A percentile compares a stretch with the other conserved stretches of the same genome.
These are phyloP conservation scores for Parazoanthus darwini DNA, from an alignment of 92 coral and sea anemone genomes.

Conservation along the genomic window DNA sequence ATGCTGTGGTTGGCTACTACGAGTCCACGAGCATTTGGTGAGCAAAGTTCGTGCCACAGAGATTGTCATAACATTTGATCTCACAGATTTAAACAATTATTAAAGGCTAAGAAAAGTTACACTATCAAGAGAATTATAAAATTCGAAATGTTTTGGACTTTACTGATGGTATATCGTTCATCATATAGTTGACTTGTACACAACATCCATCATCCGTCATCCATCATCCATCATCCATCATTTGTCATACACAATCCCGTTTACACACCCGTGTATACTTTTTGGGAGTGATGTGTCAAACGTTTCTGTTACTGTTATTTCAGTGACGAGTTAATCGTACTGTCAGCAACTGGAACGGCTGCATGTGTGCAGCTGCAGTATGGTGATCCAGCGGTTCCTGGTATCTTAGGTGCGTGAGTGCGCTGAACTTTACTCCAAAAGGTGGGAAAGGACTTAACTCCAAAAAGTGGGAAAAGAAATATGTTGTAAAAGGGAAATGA, in stretches of 20 bases:
- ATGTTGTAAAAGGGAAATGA: too few relatives aligned
- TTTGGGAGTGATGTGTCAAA: background rate
- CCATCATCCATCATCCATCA: too few relatives aligned
- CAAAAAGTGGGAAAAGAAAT: too few relatives aligned
- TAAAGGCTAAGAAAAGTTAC: too few relatives aligned
- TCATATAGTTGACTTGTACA: too few relatives aligned
- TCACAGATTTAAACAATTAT: too few relatives aligned
- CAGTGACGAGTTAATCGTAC: slow-evolving; percentile 92
- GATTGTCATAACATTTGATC: too few relatives aligned
- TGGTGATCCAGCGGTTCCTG: slow-evolving; percentile 42
- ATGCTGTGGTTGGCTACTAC: slow-evolving; percentile 95
- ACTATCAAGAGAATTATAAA: too few relatives aligned
- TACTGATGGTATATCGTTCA: too few relatives aligned
- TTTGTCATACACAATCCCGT: too few relatives aligned
- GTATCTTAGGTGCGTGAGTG: slow-evolving; percentile 38
- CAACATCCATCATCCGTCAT: too few relatives aligned
- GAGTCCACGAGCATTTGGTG: slow-evolving; percentile 95
- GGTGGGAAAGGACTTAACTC: background rate
- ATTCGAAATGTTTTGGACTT: too few relatives aligned
- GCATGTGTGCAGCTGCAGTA: slow-evolving; percentile 80
- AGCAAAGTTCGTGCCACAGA: background rate
- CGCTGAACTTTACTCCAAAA: background rate
- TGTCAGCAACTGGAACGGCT: slow-evolving; percentile 98
- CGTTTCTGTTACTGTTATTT: background rate
- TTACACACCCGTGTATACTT: background rate